These are phyloP conservation scores for Heterochromis multidens DNA, from an alignment of 2,113 vertebrate species.

Conservation along the genomic window DNA sequence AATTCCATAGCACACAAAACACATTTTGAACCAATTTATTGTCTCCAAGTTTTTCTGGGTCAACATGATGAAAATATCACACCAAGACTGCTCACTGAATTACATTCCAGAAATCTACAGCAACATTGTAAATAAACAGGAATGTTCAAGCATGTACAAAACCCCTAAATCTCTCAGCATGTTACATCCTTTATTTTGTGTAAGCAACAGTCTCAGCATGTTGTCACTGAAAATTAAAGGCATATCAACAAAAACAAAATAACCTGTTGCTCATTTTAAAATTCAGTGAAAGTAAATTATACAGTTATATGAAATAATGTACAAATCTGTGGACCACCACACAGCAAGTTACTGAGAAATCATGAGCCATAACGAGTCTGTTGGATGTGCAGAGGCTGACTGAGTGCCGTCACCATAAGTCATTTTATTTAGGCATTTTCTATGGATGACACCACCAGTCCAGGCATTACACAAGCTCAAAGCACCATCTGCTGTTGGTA, in stretches of 20 bases:
- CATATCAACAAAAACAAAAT: constrained; percentile 35
- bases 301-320: constrained; percentile 90
- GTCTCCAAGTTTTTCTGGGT: constrained; percentile 18
- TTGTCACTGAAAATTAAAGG: constrained; percentile 56
- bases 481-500: constrained; percentile 45
- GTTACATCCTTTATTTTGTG: constrained; percentile 61
- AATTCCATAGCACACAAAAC: background rate
- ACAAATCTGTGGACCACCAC: constrained; percentile 86
- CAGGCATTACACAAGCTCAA: constrained; percentile 65
- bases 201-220: constrained; percentile 68
- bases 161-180: constrained; percentile 11
- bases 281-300: constrained; percentile 83
- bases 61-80: constrained; percentile 28
- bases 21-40: constrained; percentile 43
- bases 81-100: constrained; percentile 10
- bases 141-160: constrained; percentile 43
- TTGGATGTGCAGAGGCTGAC: background rate
- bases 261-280: constrained; percentile 61
- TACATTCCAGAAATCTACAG: constrained; percentile 26
- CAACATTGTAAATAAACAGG: constrained; percentile 22
- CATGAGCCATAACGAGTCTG: background rate
- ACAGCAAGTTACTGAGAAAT: constrained; percentile 73
- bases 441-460: constrained; percentile 67
- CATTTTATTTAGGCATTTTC: constrained; percentile 68
- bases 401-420: background rate